phyloP scores from a whole-genome alignment of 2,888 invertebrate genomes.

The Sphaerophoria taeniata region DNA sequence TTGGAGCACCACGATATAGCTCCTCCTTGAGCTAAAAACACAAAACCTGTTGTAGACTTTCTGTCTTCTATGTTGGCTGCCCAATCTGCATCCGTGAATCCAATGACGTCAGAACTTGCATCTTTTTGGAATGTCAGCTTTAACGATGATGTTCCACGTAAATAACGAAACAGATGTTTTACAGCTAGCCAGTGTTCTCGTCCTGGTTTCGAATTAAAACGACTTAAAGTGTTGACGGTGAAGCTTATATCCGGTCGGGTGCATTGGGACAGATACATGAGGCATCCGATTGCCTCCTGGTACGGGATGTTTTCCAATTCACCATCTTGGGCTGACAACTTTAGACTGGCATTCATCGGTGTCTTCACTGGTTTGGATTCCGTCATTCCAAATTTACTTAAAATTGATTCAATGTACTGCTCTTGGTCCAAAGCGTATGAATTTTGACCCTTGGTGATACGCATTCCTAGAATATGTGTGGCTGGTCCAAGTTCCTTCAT shows the following conservation, averaged over 20 bases:
- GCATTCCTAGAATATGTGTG: slow-evolving; percentile 9
- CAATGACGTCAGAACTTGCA: not conserved
- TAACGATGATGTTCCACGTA: not conserved
- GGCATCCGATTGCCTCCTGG: slow-evolving; percentile 16
- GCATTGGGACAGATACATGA: slow-evolving; percentile 9
- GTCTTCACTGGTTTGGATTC: slow-evolving; percentile 13
- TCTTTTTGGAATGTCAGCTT: slow-evolving; percentile 33
- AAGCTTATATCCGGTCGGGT: slow-evolving; percentile 15
- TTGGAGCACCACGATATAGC: slow-evolving; percentile 35
- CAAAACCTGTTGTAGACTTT: not conserved
- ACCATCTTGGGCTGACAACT: slow-evolving; percentile 7
- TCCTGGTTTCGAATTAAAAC: slow-evolving; percentile 19
- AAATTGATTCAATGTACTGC: slow-evolving; percentile 6
- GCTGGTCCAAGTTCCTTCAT: slow-evolving; percentile 23
- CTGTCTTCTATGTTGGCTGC: slow-evolving; percentile 26
- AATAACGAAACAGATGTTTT: slow-evolving; percentile 4
- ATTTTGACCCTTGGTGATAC: slow-evolving; percentile 10
- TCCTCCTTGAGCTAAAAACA: not conserved
- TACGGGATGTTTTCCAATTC: slow-evolving; percentile 4
- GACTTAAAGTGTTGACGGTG: not conserved
- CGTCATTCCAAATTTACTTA: not conserved
- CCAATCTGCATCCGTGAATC: slow-evolving; percentile 58
- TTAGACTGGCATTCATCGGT: slow-evolving; percentile 8
- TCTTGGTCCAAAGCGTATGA: slow-evolving; percentile 19
- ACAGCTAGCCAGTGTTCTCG: not conserved